Evolutionary conservation across 1,140 invertebrate genomes (phyloP).

Genomic region (Sogatella furcifera): DNA sequence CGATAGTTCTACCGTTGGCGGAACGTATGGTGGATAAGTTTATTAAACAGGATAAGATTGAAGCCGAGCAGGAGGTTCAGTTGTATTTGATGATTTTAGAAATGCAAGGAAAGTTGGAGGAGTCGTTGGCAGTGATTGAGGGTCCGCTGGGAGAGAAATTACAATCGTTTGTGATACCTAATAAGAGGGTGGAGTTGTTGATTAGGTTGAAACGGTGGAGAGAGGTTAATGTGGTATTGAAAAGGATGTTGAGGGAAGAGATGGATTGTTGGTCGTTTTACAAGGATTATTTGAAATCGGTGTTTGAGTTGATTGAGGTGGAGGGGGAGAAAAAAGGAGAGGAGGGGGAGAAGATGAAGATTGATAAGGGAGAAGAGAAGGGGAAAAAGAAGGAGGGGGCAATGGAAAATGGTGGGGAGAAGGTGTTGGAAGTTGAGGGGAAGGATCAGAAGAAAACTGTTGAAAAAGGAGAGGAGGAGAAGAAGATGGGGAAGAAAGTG

Average conservation of each 20-base stretch:
- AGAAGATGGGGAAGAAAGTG: too few relatives aligned
- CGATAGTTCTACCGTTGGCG: constrained; percentile 26
- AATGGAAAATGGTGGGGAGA: too few relatives aligned
- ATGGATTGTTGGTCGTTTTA: constrained; percentile 67
- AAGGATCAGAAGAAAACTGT: too few relatives aligned
- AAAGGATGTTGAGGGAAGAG: constrained; percentile 50
- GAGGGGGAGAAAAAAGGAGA: neutral
- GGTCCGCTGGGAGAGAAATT: constrained; percentile 55
- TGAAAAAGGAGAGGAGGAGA: too few relatives aligned
- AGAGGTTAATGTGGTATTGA: constrained; percentile 45
- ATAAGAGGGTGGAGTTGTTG: constrained; percentile 59
- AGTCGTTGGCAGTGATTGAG: constrained; percentile 68
- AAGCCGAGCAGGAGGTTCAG: constrained; percentile 86
- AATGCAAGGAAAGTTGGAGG: constrained; percentile 65
- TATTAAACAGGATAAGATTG: constrained; percentile 77
- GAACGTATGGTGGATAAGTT: constrained; percentile 65
- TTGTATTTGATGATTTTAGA: constrained; percentile 86
- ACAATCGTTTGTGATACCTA: constrained; percentile 42
- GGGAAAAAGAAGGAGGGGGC: neutral
- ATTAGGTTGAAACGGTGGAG: constrained; percentile 60
- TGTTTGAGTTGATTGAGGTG: constrained; percentile 32
- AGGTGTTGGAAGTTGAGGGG: too few relatives aligned
- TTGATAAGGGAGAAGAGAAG: neutral
- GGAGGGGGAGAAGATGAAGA: neutral
- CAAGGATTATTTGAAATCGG: constrained; percentile 55